Evolutionary conservation across 1,140 invertebrate species (phyloP), one percentile per base, ranked within the genome.

Genomic region (Heliothis virescens): DNA sequence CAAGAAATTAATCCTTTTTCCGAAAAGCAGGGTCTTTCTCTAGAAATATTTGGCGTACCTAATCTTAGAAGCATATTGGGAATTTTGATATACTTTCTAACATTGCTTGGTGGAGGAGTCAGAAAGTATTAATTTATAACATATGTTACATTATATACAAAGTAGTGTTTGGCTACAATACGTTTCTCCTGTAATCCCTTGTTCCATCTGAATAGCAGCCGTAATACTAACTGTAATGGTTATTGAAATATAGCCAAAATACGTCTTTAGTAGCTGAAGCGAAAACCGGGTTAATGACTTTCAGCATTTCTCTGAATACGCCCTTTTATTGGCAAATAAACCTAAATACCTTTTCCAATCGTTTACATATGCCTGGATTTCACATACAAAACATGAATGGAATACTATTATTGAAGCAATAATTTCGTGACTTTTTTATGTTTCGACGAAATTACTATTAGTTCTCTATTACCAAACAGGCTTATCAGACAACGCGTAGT

Each of bases 321-420:
- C n/a, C n/a, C n/a, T n/a, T 71, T 71, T 71, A 71, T 71, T 7
- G 48, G 67, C 48, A 52, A 71, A 71, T 71, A 71, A 71, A 71
- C 67, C 67, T 53, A 50, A 29, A 71, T 71, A 29, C 34, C 34
- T 41, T 9, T 18, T 71, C 18, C 26, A 52, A 71, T 71, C n/a
- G 63, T 21, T 18, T 41, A 67, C 41, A 67, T 48, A 41, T 48
- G 63, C 41, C 16, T 50, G 63, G 47, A 67, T 48, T 29, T 67
- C 18, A 16, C 16, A 67, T 67, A 21, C 47, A 18, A 65, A 18
- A 52, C 21, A 69, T 50, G 52, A 67, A 48, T 67, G 41, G 41
- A 21, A 18, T 67, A 34, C 29, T 48, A 50, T 48, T 18, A 48
- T 4, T 67, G 16, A 12, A 5, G 41, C 41, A 67, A 48, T 41